These are phyloP conservation scores for Ornithoptera priamus DNA, from an alignment of 2,888 invertebrate species.

Conservation along the genomic window DNA sequence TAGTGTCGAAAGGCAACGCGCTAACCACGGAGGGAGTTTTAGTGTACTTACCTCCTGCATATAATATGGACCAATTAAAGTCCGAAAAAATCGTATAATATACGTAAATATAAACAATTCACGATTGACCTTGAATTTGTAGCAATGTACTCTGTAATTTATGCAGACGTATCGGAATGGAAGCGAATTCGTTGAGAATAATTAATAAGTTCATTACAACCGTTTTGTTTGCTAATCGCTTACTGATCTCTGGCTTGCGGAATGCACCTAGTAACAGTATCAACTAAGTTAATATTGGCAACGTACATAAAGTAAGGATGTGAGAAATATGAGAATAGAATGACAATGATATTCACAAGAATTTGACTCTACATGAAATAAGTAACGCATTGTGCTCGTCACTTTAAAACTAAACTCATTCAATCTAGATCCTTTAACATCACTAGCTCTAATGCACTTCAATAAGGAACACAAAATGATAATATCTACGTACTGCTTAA, in stretches of 20 bases:
- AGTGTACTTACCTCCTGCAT: background rate
- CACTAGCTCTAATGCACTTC: too few relatives aligned
- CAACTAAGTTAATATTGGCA: slow-evolving; percentile 15
- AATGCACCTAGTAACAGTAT: slow-evolving; percentile 8
- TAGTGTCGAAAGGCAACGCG: too few relatives aligned
- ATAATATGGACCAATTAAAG: background rate
- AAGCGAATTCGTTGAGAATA: slow-evolving; percentile 19
- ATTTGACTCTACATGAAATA: too few relatives aligned
- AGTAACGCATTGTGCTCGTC: too few relatives aligned
- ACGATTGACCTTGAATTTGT: slow-evolving; percentile 10
- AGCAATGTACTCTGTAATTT: background rate
- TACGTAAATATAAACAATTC: slow-evolving; percentile 7
- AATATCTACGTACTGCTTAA: too few relatives aligned
- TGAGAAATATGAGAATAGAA: too few relatives aligned
- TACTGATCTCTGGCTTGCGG: slow-evolving; percentile 11
- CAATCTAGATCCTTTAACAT: too few relatives aligned
- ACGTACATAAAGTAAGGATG: slow-evolving; percentile 10
- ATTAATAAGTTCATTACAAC: slow-evolving; percentile 10
- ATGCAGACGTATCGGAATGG: slow-evolving; percentile 11
- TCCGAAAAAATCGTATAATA: background rate
- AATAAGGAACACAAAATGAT: too few relatives aligned
- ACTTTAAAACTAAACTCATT: too few relatives aligned
- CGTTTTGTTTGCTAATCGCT: slow-evolving; percentile 9
- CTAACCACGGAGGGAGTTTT: too few relatives aligned
- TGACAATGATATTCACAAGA: too few relatives aligned